These are phyloP conservation scores for Galago senegalensis DNA, from an alignment of 2,797 vertebrate genomes.

Conservation along the genomic window DNA sequence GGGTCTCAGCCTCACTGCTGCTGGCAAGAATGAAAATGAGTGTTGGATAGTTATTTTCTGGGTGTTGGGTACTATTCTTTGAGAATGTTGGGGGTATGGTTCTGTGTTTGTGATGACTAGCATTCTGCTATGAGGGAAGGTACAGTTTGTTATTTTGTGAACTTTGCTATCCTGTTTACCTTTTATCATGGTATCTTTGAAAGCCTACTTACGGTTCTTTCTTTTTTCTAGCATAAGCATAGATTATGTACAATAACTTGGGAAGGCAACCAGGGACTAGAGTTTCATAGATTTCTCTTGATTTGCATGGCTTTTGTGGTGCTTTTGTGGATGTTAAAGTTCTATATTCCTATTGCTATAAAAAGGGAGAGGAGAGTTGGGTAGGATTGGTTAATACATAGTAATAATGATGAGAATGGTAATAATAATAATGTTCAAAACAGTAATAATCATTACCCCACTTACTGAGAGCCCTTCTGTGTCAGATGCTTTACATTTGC, in stretches of 20 bases:
- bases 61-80: background rate
- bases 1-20: background rate
- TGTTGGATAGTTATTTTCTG: background rate
- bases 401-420: background rate
- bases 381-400: background rate
- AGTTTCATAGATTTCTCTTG: background rate
- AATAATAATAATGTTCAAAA: background rate
- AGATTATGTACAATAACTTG: background rate
- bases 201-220: slow-evolving; percentile 6
- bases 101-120: background rate
- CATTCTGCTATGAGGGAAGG: background rate
- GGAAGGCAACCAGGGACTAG: background rate
- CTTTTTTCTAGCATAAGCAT: background rate
- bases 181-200: slow-evolving; percentile 41
- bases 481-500: slow-evolving; percentile 13
- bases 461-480: slow-evolving; percentile 14
- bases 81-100: background rate
- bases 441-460: background rate
- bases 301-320: background rate
- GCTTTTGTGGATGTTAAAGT: background rate
- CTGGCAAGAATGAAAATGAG: background rate
- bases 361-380: background rate
- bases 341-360: slow-evolving; percentile 11
- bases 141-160: background rate
- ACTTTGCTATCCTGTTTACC: slow-evolving; percentile 45